Percentiles rank a stretch among this genome's conserved stretches.
Conservation (phyloP, 1,140 invertebrate species). For the Euwallacea fornicatus region DNA sequence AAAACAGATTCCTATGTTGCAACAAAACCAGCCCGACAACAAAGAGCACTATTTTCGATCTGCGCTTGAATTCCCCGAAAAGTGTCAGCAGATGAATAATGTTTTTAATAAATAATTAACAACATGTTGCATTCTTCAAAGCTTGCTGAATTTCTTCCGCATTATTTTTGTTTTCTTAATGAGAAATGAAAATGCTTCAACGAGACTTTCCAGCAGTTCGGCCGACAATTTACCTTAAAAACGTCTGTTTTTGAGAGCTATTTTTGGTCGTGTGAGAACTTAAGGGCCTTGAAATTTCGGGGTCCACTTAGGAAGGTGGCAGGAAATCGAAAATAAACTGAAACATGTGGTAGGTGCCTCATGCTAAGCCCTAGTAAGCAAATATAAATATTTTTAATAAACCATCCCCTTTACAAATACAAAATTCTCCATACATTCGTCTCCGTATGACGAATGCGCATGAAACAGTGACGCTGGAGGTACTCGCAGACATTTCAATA, state of each 20-base stretch:
- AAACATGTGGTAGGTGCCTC: constrained; percentile 20
- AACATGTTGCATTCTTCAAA: constrained; percentile 2
- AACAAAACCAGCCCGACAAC: constrained; percentile 3
- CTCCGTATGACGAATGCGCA: too few relatives aligned
- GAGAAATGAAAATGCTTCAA: neutral
- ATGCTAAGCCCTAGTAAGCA: constrained; percentile 2
- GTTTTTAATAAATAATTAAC: constrained; percentile 10
- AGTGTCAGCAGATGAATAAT: constrained; percentile 1
- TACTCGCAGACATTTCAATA: neutral
- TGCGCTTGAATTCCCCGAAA: constrained; percentile 1
- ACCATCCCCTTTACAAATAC: constrained; percentile 5
- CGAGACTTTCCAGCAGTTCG: too few relatives aligned
- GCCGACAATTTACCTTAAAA: neutral
- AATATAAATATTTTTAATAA: constrained; percentile 33
- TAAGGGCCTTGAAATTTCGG: constrained; percentile 4
- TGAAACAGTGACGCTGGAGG: too few relatives aligned
- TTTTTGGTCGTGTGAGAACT: neutral
- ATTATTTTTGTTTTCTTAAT: neutral
- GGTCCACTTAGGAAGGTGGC: constrained; percentile 19
- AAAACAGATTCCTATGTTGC: constrained; percentile 8
- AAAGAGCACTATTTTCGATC: constrained; percentile 8
- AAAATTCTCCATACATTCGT: too few relatives aligned
- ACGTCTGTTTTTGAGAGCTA: neutral
- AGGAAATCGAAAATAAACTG: constrained; percentile 28
- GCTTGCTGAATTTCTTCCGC: neutral